A percentile compares a stretch with the other conserved stretches of the same genome.
Evolutionary conservation across 2,888 invertebrate species (phyloP).

Genomic region (Loripinus fragilis): DNA sequence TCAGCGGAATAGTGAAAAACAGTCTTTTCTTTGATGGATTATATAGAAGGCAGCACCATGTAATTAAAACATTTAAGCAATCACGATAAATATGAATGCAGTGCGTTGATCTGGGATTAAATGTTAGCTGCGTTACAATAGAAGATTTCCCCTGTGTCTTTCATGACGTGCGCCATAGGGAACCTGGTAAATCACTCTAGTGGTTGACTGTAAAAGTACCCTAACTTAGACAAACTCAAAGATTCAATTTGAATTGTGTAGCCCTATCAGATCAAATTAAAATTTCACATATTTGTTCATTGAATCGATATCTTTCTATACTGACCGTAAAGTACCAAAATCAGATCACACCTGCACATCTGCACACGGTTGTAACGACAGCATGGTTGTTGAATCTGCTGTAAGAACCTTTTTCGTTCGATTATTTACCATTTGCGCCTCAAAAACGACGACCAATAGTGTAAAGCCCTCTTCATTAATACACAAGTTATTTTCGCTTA

Average conservation of each 20-base stretch:
- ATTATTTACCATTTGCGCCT: too few species aligned
- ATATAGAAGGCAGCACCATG: constrained; percentile 26
- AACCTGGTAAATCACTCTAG: constrained; percentile 39
- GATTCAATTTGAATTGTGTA: too few species aligned
- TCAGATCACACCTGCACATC: too few species aligned
- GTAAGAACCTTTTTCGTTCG: too few species aligned
- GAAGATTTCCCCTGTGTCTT: constrained; percentile 59
- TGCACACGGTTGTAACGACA: too few species aligned
- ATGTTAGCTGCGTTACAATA: constrained; percentile 52
- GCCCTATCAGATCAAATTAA: too few species aligned
- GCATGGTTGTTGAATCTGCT: too few species aligned
- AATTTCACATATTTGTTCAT: too few species aligned
- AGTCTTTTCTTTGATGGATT: constrained; percentile 25
- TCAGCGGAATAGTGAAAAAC: not conserved
- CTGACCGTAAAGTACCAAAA: too few species aligned
- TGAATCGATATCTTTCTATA: too few species aligned
- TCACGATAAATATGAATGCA: constrained; percentile 43
- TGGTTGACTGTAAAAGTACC: too few species aligned
- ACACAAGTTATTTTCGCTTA: constrained; percentile 62
- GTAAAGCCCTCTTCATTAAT: constrained; percentile 45
- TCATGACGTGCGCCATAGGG: constrained; percentile 40
- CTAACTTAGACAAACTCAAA: too few species aligned
- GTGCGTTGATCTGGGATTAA: constrained; percentile 51
- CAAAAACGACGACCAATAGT: constrained; percentile 31
- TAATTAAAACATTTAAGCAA: constrained; percentile 47